A percentile compares a stretch with the other conserved stretches of the same genome.
phyloP scores from a whole-genome alignment of 2,888 invertebrate genomes.

The Netelia fuscicornis region DNA sequence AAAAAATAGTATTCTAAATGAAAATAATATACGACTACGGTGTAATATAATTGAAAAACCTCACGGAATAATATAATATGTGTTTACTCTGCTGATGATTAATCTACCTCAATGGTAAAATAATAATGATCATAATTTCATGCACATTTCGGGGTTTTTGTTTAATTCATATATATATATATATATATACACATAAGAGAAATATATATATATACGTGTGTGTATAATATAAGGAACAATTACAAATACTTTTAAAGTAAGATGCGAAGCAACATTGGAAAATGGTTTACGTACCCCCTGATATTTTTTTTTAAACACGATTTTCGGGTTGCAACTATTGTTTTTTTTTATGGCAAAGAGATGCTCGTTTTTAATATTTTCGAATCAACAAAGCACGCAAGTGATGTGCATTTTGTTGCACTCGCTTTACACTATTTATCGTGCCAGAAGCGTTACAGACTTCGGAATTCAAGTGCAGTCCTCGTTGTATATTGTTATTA shows the following conservation, averaged over 20 bases:
- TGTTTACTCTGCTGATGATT: constrained; percentile 48
- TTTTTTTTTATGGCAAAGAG: constrained; percentile 21
- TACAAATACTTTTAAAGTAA: constrained; percentile 71
- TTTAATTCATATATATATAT: constrained; percentile 69
- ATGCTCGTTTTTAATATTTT: constrained; percentile 12
- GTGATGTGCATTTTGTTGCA: constrained; percentile 5
- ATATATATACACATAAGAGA: constrained; percentile 37
- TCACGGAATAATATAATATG: constrained; percentile 28
- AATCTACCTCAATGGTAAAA: constrained; percentile 35
- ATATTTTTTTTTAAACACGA: constrained; percentile 62
- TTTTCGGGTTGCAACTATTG: constrained; percentile 1
- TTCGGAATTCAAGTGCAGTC: neutral
- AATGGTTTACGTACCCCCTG: constrained; percentile 82
- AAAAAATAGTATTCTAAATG: constrained; percentile 15
- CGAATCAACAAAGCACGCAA: constrained; percentile 22
- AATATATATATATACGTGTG: constrained; percentile 36
- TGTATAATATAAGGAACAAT: constrained; percentile 55
- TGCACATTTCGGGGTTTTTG: constrained; percentile 74
- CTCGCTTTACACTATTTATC: constrained; percentile 26
- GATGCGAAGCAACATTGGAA: constrained; percentile 83
- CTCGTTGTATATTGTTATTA: constrained; percentile 20
- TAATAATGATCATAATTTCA: constrained; percentile 61
- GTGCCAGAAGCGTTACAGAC: constrained; percentile 23
- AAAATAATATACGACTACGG: constrained; percentile 38
- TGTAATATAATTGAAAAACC: constrained; percentile 29